Evolutionary conservation across 2,113 vertebrate species (phyloP).

Genomic region (Antechinus stuartii): DNA sequence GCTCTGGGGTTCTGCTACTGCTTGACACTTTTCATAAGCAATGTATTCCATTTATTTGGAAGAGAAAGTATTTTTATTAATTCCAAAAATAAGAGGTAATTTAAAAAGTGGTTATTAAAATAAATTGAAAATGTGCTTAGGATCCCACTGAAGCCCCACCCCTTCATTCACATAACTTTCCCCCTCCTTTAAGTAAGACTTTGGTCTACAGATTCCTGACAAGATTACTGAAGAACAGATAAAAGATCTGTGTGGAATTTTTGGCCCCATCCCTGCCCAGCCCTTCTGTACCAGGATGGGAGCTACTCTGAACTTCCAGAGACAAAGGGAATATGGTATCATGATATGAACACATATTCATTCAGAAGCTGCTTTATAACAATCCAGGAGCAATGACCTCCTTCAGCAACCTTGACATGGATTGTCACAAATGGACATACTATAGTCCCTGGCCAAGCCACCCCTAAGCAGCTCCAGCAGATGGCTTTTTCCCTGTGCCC

Average conservation of each 20-base stretch:
- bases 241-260: not conserved
- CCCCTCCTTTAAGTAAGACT: constrained; percentile 29
- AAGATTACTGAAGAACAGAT: not conserved
- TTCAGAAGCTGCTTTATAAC: not conserved
- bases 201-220: not conserved
- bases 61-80: not conserved
- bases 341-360: not conserved
- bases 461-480: not conserved
- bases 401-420: not conserved
- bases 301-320: constrained; percentile 3
- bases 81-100: not conserved
- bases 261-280: not conserved
- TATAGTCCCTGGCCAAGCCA: not conserved
- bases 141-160: not conserved
- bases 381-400: not conserved
- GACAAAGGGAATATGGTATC: not conserved
- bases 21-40: constrained; percentile 7
- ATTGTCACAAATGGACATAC: not conserved
- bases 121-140: constrained; percentile 1
- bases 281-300: not conserved
- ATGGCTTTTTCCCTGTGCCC: constrained; percentile 12
- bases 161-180: not conserved
- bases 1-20: constrained; percentile 3
- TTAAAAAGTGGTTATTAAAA: constrained; percentile 3
- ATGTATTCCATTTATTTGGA: not conserved